Percentiles rank a stretch among this genome's conserved stretches.
phyloP scores from a whole-genome alignment of 2,888 invertebrate genomes.

The Pediacus dermestoides region DNA sequence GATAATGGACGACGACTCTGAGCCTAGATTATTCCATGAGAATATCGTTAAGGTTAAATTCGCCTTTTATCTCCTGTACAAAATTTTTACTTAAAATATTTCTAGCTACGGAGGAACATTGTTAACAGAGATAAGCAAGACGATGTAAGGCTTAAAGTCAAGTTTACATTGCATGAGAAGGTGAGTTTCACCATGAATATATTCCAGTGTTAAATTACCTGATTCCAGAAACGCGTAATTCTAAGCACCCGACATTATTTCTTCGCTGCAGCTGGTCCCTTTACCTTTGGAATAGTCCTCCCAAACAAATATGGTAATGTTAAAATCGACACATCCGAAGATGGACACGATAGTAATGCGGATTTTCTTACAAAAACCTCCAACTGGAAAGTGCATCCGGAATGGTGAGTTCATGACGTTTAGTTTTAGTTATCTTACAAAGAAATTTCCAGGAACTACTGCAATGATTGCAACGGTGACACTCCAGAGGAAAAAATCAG shows the following conservation, averaged over 20 bases:
- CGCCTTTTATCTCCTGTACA: slow-evolving; percentile 6
- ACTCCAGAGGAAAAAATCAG: slow-evolving; percentile 30
- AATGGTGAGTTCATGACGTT: slow-evolving; percentile 69
- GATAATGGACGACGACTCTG: slow-evolving; percentile 62
- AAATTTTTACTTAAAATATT: slow-evolving; percentile 35
- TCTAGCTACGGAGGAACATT: slow-evolving; percentile 47
- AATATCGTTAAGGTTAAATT: slow-evolving; percentile 39
- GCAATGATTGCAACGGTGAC: slow-evolving; percentile 14
- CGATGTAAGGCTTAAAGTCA: slow-evolving; percentile 68
- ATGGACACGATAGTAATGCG: slow-evolving; percentile 34
- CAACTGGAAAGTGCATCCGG: slow-evolving; percentile 82
- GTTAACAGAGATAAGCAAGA: slow-evolving; percentile 48
- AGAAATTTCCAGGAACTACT: slow-evolving; percentile 6
- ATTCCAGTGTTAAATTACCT: slow-evolving; percentile 8
- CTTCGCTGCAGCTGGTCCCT: slow-evolving; percentile 78
- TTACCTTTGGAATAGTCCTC: slow-evolving; percentile 81
- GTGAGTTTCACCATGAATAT: slow-evolving; percentile 50
- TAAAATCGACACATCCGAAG: slow-evolving; percentile 58
- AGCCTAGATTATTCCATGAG: slow-evolving; percentile 72
- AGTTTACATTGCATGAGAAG: slow-evolving; percentile 84
- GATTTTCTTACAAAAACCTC: slow-evolving; percentile 28
- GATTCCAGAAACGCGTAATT: slow-evolving; percentile 78
- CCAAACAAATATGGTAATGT: slow-evolving; percentile 75
- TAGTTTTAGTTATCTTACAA: not conserved
- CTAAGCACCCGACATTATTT: slow-evolving; percentile 75